Evolutionary conservation across 2,888 invertebrate species (phyloP).

Genomic region (Pyralis farinalis): DNA sequence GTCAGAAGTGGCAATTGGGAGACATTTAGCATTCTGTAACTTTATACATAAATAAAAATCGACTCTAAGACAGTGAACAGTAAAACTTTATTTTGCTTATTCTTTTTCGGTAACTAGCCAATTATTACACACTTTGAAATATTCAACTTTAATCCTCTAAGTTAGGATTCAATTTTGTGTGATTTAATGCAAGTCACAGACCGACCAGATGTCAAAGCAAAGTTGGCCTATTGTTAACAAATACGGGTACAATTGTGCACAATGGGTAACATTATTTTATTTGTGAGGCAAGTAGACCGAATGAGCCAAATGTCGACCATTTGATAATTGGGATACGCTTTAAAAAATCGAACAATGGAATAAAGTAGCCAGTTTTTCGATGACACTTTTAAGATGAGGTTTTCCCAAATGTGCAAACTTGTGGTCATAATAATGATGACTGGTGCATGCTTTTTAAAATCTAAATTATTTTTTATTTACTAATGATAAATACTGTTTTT

Average conservation of each 20-base stretch:
- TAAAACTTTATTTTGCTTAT: neutral
- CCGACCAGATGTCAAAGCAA: constrained; percentile 65
- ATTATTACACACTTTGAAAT: neutral
- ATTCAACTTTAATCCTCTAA: neutral
- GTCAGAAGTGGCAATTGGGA: constrained; percentile 57
- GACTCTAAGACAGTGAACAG: constrained; percentile 11
- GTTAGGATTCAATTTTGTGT: constrained; percentile 1
- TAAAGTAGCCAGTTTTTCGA: too few relatives aligned
- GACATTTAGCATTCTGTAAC: constrained; percentile 40
- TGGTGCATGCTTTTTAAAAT: too few relatives aligned
- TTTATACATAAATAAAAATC: constrained; percentile 20
- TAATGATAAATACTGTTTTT: too few relatives aligned
- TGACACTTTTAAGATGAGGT: too few relatives aligned
- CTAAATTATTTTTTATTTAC: too few relatives aligned
- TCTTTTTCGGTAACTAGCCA: neutral
- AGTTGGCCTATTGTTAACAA: constrained; percentile 69
- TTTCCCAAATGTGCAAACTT: too few relatives aligned
- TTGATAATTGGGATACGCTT: constrained; percentile 58
- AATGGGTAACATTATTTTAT: constrained; percentile 68
- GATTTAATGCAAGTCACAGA: constrained; percentile 25
- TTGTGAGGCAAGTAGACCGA: constrained; percentile 53
- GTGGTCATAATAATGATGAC: too few relatives aligned
- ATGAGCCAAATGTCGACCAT: constrained; percentile 68
- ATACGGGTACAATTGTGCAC: constrained; percentile 72
- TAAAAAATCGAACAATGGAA: too few relatives aligned